Base-by-base conservation (phyloP, 1,140 invertebrate species). In the Drosophila nebulosa region DNA sequence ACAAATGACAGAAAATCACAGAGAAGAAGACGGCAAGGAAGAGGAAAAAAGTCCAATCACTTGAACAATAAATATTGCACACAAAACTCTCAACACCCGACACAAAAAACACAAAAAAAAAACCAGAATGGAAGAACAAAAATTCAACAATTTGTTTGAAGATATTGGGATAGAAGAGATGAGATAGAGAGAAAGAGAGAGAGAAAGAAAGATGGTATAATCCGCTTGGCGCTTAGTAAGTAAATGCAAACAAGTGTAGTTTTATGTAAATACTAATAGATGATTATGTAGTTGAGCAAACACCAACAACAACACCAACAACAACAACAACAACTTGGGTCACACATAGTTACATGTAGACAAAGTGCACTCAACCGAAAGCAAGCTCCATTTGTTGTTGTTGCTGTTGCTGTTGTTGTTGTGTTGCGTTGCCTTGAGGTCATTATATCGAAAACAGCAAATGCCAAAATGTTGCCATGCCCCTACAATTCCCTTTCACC, bases 251-350 rank as follows among this genome's bases (percentile, higher is more conserved):
- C 81, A 86, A 85, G 74, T 85, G 81, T 85, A 86, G 81, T 85
- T 86, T 77, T 85, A 85, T 85, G 81, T 85, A 85, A 85, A 85
- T 85, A 85, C 81, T 85, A 85, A 85, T 85, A 85, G 81, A 85
- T 85, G 83, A 85, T 85, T 85, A 85, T 85, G 81, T 85, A 85
- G 81, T 81, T 85, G 83, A 74, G 74, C 81, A 86, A 86, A 85
- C 81, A 85, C n/a, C 73, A 86, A 74, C 77, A 78, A 67, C 64
- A 57, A 59, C 39, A 79, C 58, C 60, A 69, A 51, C 39, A 74
- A 59, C 68, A 62, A 30, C 27, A 57, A 60, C 70, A 56, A 69
- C 50, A 74, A 64, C 46, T 59, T 86, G 73, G 80, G 80, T 80
- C 81, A 85, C 81, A 85, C 81, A 85, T 81, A 71, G 80, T 86